Base-by-base conservation (phyloP, 2,113 vertebrate genomes). In the Manacus vitellinus region DNA sequence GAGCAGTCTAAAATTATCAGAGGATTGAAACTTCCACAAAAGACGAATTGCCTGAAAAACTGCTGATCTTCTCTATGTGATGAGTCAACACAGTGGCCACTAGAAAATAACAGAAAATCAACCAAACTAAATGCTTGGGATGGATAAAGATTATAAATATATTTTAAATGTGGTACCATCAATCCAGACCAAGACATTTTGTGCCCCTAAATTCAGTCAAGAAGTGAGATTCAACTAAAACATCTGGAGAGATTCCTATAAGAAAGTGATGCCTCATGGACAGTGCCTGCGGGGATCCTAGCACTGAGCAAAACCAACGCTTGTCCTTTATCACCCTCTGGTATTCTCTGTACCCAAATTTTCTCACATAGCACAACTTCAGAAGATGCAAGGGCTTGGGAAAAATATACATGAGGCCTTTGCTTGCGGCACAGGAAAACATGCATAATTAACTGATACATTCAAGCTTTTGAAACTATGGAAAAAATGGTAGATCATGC, bases 51-150 rank as follows among this genome's bases (percentile, higher is more conserved):
- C 58, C 70, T 61, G 55, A 65, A 78, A 62, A 46, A 54, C 2
- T 25, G 18, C 9, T 43, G 23, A 66, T 93, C 85, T 83, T 85
- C 78, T 81, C 56, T 31, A 62, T 7, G 1, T 4, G 61, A 77
- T 0, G 4, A 89, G n/a, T 56, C 49, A 75, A 70, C 15, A 31
- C 35, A 85, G 71, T 0, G 0, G 20, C 25, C n/a, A 51, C 25
- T 10, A 70, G 54, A 92, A 94, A 85, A 71, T 23, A 83, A 76
- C 13, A 73, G 54, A 94, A 89, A 82, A 85, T 24, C 41, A 78
- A 52, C 49, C 41, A 47, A 91, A 68, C 19, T 41, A 62, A 85
- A 75, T n/a, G 7, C 21, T 31, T 43, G 20, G 47, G 18, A 37
- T 83, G 41, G 28, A 51, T 37, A 61, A 76, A 89, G 31, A 44